Evolutionary conservation across 1,140 invertebrate genomes (phyloP).

Genomic region (Oedothorax gibbosus): DNA sequence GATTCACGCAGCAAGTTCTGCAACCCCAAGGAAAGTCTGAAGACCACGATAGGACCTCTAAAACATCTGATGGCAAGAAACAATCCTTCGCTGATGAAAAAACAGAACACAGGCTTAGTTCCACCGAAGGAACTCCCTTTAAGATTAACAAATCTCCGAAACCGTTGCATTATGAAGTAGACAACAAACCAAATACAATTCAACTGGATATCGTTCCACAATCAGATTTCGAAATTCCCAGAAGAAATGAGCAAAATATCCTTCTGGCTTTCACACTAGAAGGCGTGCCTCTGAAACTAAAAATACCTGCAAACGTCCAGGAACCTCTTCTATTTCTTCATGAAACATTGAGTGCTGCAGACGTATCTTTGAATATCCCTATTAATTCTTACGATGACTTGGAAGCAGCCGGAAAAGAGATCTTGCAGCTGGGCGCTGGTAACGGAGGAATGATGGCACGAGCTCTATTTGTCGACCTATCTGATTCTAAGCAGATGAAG

Average conservation of each 20-base stretch:
- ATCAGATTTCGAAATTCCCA: neutral
- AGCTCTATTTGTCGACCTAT: constrained; percentile 2
- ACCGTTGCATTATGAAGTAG: no score
- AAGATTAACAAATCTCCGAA: no score
- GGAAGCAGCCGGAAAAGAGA: constrained; percentile 1
- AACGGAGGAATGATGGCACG: neutral
- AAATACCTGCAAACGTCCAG: neutral
- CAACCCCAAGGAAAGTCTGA: no score
- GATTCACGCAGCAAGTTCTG: neutral
- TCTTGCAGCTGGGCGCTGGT: constrained; percentile 12
- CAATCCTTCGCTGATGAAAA: neutral
- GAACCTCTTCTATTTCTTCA: constrained; percentile 27
- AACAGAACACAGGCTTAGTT: neutral
- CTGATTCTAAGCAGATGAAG: neutral
- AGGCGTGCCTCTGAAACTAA: constrained; percentile 27
- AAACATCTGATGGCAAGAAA: neutral
- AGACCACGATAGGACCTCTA: neutral
- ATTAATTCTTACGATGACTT: neutral
- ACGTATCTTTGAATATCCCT: constrained; percentile 29
- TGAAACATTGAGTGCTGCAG: neutral
- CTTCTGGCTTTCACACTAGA: constrained; percentile 40
- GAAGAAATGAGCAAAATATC: neutral
- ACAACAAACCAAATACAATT: no score
- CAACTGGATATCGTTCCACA: no score
- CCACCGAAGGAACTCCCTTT: no score